Evolutionary conservation across 2,797 vertebrate genomes (phyloP).

Genomic region (Amazona ochrocephala): DNA sequence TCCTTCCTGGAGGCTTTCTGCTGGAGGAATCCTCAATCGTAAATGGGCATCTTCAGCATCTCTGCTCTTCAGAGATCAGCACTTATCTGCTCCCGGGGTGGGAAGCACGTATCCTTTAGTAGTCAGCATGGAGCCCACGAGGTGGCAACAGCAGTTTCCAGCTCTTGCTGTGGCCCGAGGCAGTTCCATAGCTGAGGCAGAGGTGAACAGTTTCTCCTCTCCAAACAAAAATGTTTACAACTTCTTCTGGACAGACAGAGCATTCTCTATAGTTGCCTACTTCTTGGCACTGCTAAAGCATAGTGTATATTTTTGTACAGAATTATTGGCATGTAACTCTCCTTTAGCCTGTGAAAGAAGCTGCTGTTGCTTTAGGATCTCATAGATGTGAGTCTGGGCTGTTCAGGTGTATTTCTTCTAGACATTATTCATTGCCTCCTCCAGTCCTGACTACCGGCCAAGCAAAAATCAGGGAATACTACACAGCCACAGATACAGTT

Average conservation of each 20-base stretch:
- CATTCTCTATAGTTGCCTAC: not conserved
- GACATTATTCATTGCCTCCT: not conserved
- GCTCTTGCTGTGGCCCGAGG: not conserved
- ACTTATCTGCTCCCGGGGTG: rapidly evolving
- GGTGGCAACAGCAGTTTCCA: not conserved
- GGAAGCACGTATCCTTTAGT: not conserved
- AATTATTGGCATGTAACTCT: not conserved
- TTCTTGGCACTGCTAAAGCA: not conserved
- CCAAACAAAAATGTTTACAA: not conserved
- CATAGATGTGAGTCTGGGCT: not conserved
- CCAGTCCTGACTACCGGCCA: not conserved
- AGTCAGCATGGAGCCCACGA: not conserved
- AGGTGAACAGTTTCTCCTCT: not conserved
- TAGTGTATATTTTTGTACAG: not conserved
- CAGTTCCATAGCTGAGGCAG: rapidly evolving
- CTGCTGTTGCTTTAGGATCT: not conserved
- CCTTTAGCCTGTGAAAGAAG: not conserved
- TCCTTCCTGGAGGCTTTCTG: not conserved
- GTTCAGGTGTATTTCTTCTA: not conserved
- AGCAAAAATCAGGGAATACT: not conserved
- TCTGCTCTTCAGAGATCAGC: not conserved
- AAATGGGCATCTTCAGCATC: not conserved
- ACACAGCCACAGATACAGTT: not conserved
- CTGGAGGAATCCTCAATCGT: not conserved
- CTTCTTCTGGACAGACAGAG: not conserved